Percentiles rank a stretch among this genome's conserved stretches.
Evolutionary conservation across 2,113 vertebrate species (phyloP).

Genomic region (Corythornis madagascariensis): DNA sequence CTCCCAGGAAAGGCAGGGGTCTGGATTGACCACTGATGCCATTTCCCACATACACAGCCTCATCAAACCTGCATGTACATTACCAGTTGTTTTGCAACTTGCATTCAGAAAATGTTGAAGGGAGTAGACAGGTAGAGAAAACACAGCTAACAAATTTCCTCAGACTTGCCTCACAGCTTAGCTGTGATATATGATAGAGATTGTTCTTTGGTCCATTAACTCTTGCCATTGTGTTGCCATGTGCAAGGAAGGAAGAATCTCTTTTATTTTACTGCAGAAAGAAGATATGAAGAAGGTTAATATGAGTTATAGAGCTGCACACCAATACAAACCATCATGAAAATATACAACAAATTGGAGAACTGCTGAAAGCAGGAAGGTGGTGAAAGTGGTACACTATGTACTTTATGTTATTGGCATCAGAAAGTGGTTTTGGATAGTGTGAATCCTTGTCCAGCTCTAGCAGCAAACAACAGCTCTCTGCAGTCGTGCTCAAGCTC

Average conservation of each 20-base stretch:
- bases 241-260: neutral
- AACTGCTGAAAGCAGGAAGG: neutral
- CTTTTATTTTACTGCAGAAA: neutral
- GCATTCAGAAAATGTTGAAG: neutral
- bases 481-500: fast-evolving
- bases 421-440: neutral
- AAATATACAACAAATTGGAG: neutral
- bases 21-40: neutral
- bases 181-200: neutral
- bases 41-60: neutral
- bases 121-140: neutral
- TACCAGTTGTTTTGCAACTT: neutral
- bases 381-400: neutral
- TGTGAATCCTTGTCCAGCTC: neutral
- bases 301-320: neutral
- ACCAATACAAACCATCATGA: neutral
- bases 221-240: neutral
- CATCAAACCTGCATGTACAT: neutral
- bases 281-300: neutral
- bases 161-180: neutral
- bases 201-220: neutral
- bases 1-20: neutral
- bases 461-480: neutral
- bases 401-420: neutral
- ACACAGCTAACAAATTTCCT: neutral